Conservation (phyloP, 2,888 invertebrate genomes). For the Stramonita haemastoma region DNA sequence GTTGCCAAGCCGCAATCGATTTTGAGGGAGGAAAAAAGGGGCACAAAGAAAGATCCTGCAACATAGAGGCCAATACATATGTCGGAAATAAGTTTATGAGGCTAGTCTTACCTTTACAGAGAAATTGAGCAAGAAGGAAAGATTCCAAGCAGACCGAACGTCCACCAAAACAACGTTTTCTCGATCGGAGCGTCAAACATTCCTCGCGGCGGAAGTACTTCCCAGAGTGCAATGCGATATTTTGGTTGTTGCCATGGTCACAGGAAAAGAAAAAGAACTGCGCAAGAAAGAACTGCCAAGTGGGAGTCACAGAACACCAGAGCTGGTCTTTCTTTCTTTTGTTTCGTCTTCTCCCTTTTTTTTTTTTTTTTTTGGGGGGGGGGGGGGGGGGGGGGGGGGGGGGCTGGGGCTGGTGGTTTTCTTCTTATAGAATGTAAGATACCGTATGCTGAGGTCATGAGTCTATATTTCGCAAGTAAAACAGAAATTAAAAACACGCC, state of each 20-base stretch:
- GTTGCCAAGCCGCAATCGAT: too few relatives aligned
- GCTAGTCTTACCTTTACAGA: neutral
- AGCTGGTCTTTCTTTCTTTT: too few relatives aligned
- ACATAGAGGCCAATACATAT: neutral
- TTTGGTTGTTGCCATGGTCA: constrained; percentile 44
- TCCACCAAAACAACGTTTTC: neutral
- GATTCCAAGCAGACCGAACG: neutral
- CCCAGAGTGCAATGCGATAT: constrained; percentile 40
- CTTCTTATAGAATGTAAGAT: too few relatives aligned
- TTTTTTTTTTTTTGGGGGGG: too few relatives aligned
- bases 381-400: too few relatives aligned
- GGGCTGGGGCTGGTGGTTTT: too few relatives aligned
- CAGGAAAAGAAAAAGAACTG: neutral
- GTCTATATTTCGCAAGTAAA: too few relatives aligned
- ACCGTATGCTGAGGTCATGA: too few relatives aligned
- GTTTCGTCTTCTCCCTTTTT: too few relatives aligned
- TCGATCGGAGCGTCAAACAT: neutral
- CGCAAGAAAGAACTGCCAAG: neutral
- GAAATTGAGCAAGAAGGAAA: neutral
- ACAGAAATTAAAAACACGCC: too few relatives aligned
- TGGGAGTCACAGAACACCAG: too few relatives aligned
- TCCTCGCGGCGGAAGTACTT: constrained; percentile 44
- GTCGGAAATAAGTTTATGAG: neutral
- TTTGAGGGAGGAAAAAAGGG: neutral
- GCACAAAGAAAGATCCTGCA: neutral